Conservation (phyloP, 1,140 invertebrate species). For the Papilio polytes region DNA sequence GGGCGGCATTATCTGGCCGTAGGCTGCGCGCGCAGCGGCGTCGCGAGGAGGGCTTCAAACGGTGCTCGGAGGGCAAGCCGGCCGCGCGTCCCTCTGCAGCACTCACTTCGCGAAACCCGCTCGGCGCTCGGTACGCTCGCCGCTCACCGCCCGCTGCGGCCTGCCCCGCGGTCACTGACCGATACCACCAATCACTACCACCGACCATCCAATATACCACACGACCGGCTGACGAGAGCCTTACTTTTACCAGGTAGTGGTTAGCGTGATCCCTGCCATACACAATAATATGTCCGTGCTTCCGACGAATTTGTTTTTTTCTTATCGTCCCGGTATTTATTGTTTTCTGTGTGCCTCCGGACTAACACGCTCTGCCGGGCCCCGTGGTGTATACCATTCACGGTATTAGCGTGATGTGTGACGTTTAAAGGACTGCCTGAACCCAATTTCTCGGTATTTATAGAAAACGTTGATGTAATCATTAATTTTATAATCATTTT, state of each 20-base stretch:
- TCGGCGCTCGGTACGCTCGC: slow-evolving; percentile 65
- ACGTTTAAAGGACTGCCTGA: slow-evolving; percentile 20
- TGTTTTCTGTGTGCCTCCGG: slow-evolving; percentile 73
- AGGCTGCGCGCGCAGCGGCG: slow-evolving; percentile 76
- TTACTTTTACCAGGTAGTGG: slow-evolving; percentile 58
- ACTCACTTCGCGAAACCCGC: slow-evolving; percentile 71
- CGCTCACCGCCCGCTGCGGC: slow-evolving; percentile 55
- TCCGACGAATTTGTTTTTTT: slow-evolving; percentile 72
- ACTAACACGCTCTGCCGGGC: slow-evolving; percentile 46
- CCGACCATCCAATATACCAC: slow-evolving; percentile 48
- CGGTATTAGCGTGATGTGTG: slow-evolving; percentile 21
- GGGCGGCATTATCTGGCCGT: slow-evolving; percentile 73
- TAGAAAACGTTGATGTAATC: not conserved
- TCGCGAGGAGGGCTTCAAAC: slow-evolving; percentile 79
- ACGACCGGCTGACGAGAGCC: slow-evolving; percentile 46
- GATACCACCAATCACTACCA: slow-evolving; percentile 63
- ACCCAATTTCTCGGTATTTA: slow-evolving; percentile 10
- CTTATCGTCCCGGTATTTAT: slow-evolving; percentile 78
- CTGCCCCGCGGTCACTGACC: slow-evolving; percentile 69
- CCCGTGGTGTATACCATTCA: not conserved
- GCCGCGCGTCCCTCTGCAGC: slow-evolving; percentile 70
- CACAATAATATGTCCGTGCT: slow-evolving; percentile 64
- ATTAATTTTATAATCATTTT: not conserved
- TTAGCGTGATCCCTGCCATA: slow-evolving; percentile 72
- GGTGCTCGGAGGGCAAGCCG: slow-evolving; percentile 75